Base-by-base conservation (phyloP, 2,888 invertebrate genomes). In the Acleris cristana region DNA sequence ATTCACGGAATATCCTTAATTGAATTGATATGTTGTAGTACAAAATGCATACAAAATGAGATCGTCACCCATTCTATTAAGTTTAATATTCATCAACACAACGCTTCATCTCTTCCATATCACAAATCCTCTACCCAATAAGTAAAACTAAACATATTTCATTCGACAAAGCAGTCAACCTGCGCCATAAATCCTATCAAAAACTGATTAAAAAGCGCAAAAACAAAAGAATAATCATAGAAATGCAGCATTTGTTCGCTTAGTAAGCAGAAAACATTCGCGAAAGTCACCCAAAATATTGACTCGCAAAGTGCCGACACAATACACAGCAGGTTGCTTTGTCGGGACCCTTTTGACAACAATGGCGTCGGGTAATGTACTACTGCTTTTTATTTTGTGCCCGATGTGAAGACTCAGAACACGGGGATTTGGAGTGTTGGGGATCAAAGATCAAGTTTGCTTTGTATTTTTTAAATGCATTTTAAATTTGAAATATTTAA, bases 261-360 rank as follows among this genome's bases (percentile, higher is more conserved):
- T 81, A 82, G 83, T 76, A 71, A 76, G 76, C 73, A 71, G n/a
- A 54, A 26, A 45, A 55, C 10, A 45, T 44, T 49, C 26, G 64
- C 57, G 62, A 59, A 76, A 88, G 85, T 89, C 90, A 88, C 89
- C 90, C 85, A 91, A 91, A 91, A 92, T 92, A 91, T 91, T 92
- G 91, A 90, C 84, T 89, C 82, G 86, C 88, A 86, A 90, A 90
- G 90, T 91, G 90, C 90, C 89, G 90, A 85, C 84, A 91, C 91
- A 91, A 90, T 88, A 82, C 76, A 78, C 91, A 89, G 91, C 91
- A 91, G 91, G 92, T 90, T 81, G 86, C 82, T 86, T 91, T 92
- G 90, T 89, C 74, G 71, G 71, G 73, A 76, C 87, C 88, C 88
- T 82, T 81, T 85, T 80, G 81, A 79, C 76, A 77, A 88, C 90